phyloP scores from a whole-genome alignment of 2,888 invertebrate genomes.

The Kryphioiulus occultus region DNA sequence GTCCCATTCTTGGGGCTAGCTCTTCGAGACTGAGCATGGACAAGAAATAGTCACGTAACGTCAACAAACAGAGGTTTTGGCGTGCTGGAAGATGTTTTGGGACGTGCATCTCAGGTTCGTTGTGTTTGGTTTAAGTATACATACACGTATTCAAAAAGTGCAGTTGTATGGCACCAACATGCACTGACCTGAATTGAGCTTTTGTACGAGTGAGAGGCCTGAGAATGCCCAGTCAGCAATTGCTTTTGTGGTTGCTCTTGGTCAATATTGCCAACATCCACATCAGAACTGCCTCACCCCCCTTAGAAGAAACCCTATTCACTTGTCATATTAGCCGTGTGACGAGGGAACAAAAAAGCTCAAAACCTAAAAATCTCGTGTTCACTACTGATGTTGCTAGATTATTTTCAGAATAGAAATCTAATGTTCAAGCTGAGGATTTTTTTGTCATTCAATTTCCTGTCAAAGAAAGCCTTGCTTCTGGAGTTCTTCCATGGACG shows the following conservation, averaged over 20 bases:
- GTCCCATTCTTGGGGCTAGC: not conserved
- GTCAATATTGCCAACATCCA: slow-evolving; percentile 40
- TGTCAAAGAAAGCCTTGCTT: slow-evolving; percentile 10
- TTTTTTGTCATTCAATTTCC: slow-evolving; percentile 40
- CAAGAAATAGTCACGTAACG: slow-evolving; percentile 40
- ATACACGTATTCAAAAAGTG: not conserved
- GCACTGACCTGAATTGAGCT: slow-evolving; percentile 32
- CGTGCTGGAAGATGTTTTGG: slow-evolving; percentile 21
- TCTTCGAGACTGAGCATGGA: not conserved
- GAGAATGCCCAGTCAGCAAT: slow-evolving; percentile 39
- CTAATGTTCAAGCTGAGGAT: slow-evolving; percentile 27
- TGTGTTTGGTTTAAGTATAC: slow-evolving; percentile 28
- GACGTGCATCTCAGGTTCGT: slow-evolving; percentile 22
- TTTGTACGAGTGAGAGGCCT: slow-evolving; percentile 6
- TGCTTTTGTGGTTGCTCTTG: slow-evolving; percentile 40
- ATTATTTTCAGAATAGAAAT: slow-evolving; percentile 39
- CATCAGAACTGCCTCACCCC: not conserved
- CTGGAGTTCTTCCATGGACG: not conserved
- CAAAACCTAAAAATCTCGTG: slow-evolving; percentile 33
- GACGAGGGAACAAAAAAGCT: slow-evolving; percentile 33
- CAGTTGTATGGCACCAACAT: slow-evolving; percentile 33
- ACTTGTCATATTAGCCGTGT: slow-evolving; percentile 39
- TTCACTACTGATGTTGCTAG: slow-evolving; percentile 40
- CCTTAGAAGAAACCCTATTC: not conserved
- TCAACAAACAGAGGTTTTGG: slow-evolving; percentile 26